These are phyloP conservation scores for Cyclina sinensis DNA, from an alignment of 1,140 invertebrate species.

Conservation along the genomic window DNA sequence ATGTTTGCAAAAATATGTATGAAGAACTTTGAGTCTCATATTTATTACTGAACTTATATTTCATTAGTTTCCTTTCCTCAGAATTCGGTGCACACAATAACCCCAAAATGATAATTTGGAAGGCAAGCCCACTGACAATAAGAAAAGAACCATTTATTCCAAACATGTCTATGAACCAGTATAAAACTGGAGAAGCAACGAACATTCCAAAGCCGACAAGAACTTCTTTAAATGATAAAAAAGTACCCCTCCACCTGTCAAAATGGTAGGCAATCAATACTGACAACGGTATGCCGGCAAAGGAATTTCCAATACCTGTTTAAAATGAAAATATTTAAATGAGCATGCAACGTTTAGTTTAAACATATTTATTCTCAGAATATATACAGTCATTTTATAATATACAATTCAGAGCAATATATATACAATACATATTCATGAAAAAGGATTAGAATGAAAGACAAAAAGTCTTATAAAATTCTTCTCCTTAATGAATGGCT, in stretches of 20 bases:
- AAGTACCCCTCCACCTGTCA: slow-evolving; percentile 13
- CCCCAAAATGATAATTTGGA: slow-evolving; percentile 18
- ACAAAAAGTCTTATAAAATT: too few species aligned
- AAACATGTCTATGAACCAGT: slow-evolving; percentile 24
- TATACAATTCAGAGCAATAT: too few species aligned
- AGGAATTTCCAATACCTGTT: neutral
- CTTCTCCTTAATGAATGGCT: too few species aligned
- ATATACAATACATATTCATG: too few species aligned
- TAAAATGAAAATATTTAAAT: too few species aligned
- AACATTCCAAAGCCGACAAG: slow-evolving; percentile 52
- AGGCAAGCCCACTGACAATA: neutral
- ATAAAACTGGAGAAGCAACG: slow-evolving; percentile 20
- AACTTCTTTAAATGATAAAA: neutral
- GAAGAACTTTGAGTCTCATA: neutral
- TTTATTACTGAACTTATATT: neutral
- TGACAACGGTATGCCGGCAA: neutral
- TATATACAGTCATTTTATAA: too few species aligned
- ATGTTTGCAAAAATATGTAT: neutral
- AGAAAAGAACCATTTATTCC: slow-evolving; percentile 39
- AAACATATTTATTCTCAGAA: too few species aligned
- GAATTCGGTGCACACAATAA: slow-evolving; percentile 15
- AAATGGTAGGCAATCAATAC: slow-evolving; percentile 36
- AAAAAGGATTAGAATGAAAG: too few species aligned
- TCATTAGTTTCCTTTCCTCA: neutral
- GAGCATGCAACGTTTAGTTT: too few species aligned